Evolutionary conservation across 2,113 vertebrate species (phyloP).

Genomic region (Rhombomys opimus): DNA sequence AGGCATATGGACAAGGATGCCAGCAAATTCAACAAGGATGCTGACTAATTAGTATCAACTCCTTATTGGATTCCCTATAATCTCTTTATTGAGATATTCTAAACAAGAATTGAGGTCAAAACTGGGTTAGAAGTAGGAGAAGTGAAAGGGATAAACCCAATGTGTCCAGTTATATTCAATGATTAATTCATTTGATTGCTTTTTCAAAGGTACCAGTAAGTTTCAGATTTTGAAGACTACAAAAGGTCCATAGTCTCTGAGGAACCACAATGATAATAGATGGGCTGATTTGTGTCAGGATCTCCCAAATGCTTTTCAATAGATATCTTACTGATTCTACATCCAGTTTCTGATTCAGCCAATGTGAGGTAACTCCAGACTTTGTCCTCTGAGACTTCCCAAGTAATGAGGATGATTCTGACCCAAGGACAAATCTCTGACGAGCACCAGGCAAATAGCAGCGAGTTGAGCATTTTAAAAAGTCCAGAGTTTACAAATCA

Average conservation of each 20-base stretch:
- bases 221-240: conserved; percentile 22
- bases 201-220: neutral
- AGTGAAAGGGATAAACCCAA: neutral
- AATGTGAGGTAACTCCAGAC: neutral
- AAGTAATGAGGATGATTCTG: neutral
- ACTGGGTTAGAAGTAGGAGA: neutral
- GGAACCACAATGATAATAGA: neutral
- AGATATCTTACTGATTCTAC: neutral
- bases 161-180: neutral
- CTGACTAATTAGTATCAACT: neutral
- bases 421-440: neutral
- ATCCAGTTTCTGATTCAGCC: neutral
- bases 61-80: neutral
- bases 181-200: neutral
- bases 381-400: neutral
- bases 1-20: neutral
- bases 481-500: neutral
- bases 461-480: neutral
- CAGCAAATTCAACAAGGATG: neutral
- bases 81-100: neutral
- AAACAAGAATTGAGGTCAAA: neutral
- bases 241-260: neutral
- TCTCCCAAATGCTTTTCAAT: neutral
- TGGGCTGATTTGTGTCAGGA: neutral
- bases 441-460: neutral